A percentile compares a stretch with the other conserved stretches of the same genome.
Conservation (phyloP, 2,888 invertebrate species). For the Eupithecia exiguata region DNA sequence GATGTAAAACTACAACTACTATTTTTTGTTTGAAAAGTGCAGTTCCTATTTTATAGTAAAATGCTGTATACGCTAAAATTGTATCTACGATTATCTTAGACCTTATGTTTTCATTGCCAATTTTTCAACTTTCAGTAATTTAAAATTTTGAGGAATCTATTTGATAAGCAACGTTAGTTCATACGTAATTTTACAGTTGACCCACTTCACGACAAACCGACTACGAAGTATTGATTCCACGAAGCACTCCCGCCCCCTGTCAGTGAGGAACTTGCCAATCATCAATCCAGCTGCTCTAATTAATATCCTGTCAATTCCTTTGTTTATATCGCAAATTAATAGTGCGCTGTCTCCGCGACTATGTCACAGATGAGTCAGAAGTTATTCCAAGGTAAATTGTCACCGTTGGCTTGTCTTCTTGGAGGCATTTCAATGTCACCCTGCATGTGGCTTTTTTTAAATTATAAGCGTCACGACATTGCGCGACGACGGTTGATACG, state of each 20-base stretch:
- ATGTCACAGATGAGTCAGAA: conserved; percentile 34
- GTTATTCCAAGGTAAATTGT: neutral
- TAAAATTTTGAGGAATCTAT: neutral
- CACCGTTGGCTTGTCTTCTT: conserved; percentile 4
- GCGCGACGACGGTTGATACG: no score
- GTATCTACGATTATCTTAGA: neutral
- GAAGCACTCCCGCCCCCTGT: conserved; percentile 44
- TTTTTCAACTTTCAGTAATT: neutral
- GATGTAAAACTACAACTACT: neutral
- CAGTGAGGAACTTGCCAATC: conserved; percentile 49
- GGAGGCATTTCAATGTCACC: neutral
- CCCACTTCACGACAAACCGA: conserved; percentile 32
- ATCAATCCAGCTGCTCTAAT: conserved; percentile 49
- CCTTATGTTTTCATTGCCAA: neutral
- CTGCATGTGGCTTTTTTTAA: no score
- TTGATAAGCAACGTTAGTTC: neutral
- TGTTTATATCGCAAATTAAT: conserved; percentile 51
- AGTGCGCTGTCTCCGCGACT: conserved; percentile 57
- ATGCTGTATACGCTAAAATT: no score
- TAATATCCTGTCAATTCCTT: conserved; percentile 55
- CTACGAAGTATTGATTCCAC: conserved; percentile 39
- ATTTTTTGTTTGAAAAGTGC: neutral
- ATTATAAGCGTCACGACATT: no score
- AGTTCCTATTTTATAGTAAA: no score
- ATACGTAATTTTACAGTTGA: neutral